Conservation (phyloP, 2,888 invertebrate genomes). For the Helleia helle region DNA sequence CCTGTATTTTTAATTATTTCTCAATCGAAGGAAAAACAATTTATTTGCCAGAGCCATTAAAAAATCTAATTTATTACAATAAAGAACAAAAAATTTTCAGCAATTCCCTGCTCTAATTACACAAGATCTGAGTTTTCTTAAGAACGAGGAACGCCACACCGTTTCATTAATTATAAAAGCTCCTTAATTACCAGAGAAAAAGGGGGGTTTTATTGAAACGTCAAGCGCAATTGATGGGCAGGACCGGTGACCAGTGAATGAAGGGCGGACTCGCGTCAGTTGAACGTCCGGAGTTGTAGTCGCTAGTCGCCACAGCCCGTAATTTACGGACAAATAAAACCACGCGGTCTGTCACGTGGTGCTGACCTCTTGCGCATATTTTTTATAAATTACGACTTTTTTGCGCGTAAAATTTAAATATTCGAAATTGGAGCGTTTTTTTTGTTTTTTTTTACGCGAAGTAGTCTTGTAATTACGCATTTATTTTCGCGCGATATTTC, state of each 20-base stretch:
- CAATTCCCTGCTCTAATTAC: slow-evolving; percentile 4
- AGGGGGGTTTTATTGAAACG: slow-evolving; percentile 64
- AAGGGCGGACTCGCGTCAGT: slow-evolving; percentile 55
- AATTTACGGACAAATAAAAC: slow-evolving; percentile 42
- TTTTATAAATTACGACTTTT: slow-evolving; percentile 9
- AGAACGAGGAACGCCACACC: slow-evolving; percentile 9
- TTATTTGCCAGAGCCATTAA: background rate
- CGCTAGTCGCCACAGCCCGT: slow-evolving; percentile 51
- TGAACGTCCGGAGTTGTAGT: slow-evolving; percentile 59
- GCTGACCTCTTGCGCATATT: slow-evolving; percentile 31
- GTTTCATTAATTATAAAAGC: slow-evolving; percentile 53
- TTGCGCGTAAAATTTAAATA: background rate
- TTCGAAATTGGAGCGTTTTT: background rate
- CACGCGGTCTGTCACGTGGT: slow-evolving; percentile 45
- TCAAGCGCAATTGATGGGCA: slow-evolving; percentile 68
- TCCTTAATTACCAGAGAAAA: slow-evolving; percentile 57
- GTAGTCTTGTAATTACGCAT: background rate
- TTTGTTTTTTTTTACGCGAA: background rate
- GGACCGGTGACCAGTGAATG: slow-evolving; percentile 63
- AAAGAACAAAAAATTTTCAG: slow-evolving; percentile 5
- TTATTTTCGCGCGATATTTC: background rate
- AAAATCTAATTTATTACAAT: slow-evolving; percentile 2
- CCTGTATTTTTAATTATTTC: no score
- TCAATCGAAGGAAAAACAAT: slow-evolving; percentile 1
- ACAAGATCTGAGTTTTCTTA: slow-evolving; percentile 4